Base-by-base conservation (phyloP, 2,888 invertebrate species). In the Ochropacha duplaris region DNA sequence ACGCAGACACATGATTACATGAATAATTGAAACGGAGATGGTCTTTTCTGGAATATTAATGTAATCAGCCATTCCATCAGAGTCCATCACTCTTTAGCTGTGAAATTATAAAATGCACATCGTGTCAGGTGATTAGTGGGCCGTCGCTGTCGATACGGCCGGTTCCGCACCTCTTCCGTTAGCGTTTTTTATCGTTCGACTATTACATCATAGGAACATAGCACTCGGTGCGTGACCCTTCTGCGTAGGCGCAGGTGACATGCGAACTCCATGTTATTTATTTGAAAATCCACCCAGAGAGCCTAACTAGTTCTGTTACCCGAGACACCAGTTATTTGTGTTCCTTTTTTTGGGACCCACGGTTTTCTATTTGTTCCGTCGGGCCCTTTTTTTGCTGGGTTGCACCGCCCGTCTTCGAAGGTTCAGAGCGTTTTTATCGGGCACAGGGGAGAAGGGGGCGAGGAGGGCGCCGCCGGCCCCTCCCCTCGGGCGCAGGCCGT, bases 331-430 rank as follows among this genome's bases (percentile, higher is more conserved):
- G 83, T 84, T 87, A 84, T 88, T 86, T 86, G 83, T 83, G 71
- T 84, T 81, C 75, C 83, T 88, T 87, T 44, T 83, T 86, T 84
- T 81, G 70, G 73, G 64, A 64, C 69, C 71, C 75, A 86, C 70
- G 83, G 82, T 90, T 90, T 89, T 90, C 90, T 92, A 90, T 92
- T 92, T 91, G 91, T 91, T 90, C 90, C 87, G 87, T 81, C 81
- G 88, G 86, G 83, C 81, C 88, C 85, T 80, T 92, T 92, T 90
- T 92, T 92, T 91, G 88, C 89, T 85, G 87, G 81, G 83, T 79
- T 85, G 78, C 80, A 83, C 83, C 87, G 88, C 79, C 81, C 81
- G 85, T 81, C 82, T 84, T 83, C 76, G 84, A 88, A 87, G 88
- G 87, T 88, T 90, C 82, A 77, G 79, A 84, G 79, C 83, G 86